These are phyloP conservation scores for Argyrosomus regius DNA, from an alignment of 2,797 vertebrate genomes.

Conservation along the genomic window DNA sequence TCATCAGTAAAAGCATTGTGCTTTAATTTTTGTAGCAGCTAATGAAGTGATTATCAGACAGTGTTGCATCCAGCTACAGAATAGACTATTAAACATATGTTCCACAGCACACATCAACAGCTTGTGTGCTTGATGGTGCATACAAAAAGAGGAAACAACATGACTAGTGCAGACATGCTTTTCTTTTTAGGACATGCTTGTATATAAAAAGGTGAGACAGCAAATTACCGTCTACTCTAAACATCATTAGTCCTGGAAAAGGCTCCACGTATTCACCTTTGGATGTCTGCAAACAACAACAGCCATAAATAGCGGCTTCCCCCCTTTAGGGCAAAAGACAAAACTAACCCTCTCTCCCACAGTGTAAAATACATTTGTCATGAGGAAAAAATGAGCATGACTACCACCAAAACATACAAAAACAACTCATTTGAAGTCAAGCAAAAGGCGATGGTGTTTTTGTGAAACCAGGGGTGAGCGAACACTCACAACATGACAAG, in stretches of 20 bases:
- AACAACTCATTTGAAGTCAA: background rate
- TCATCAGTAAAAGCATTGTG: constrained; percentile 13
- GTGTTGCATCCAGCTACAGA: background rate
- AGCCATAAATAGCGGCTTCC: constrained; percentile 72
- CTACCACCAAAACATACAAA: background rate
- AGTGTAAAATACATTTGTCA: constrained; percentile 14
- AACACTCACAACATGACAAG: no score
- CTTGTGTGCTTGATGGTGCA: background rate
- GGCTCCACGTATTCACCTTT: constrained; percentile 63
- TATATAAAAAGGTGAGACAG: background rate
- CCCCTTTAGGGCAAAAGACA: constrained; percentile 49
- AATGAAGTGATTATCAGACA: constrained; percentile 12
- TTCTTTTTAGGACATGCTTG: background rate
- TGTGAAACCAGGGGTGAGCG: accelerated
- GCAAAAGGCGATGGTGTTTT: accelerated
- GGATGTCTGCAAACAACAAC: constrained; percentile 70
- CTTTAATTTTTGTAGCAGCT: constrained; percentile 12
- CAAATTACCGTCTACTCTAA: background rate
- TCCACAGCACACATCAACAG: constrained; percentile 5
- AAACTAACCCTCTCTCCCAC: constrained; percentile 35
- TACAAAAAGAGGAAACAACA: background rate
- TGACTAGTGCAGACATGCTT: background rate
- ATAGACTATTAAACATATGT: constrained; percentile 18
- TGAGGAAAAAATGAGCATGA: background rate
- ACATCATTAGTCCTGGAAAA: constrained; percentile 19